Evolutionary conservation across 2,888 invertebrate species (phyloP).

Genomic region (Aplocera efformata): DNA sequence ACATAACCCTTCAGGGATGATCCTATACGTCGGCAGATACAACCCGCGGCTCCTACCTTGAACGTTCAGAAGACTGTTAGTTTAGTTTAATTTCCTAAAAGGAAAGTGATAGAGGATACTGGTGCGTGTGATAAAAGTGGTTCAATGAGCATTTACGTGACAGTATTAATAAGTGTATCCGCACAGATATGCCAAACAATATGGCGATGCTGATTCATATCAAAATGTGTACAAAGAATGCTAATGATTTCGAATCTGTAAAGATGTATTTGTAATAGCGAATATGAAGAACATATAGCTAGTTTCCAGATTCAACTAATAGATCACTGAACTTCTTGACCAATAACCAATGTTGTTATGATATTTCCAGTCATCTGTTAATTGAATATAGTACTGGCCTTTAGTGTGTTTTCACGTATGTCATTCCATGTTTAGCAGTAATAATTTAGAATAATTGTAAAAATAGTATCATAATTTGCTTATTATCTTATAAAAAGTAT

Average conservation of each 20-base stretch:
- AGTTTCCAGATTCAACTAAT: too few relatives aligned
- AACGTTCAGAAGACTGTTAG: slow-evolving; percentile 73
- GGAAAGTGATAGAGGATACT: slow-evolving; percentile 72
- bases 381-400: too few relatives aligned
- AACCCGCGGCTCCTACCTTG: slow-evolving; percentile 90
- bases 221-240: slow-evolving; percentile 57
- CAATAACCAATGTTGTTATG: too few relatives aligned
- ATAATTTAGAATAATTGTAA: slow-evolving; percentile 46
- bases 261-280: slow-evolving; percentile 43
- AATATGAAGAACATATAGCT: too few relatives aligned
- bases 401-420: slow-evolving; percentile 42
- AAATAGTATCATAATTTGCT: slow-evolving; percentile 9
- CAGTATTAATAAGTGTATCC: slow-evolving; percentile 71
- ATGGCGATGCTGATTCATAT: slow-evolving; percentile 48
- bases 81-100: slow-evolving; percentile 70
- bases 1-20: slow-evolving; percentile 95
- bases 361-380: too few relatives aligned
- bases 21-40: slow-evolving; percentile 92
- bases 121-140: slow-evolving; percentile 67
- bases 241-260: slow-evolving; percentile 43
- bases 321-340: too few relatives aligned
- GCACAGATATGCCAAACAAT: slow-evolving; percentile 42
- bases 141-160: slow-evolving; percentile 73
- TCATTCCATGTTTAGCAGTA: slow-evolving; percentile 46
- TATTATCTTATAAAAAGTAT: slow-evolving; percentile 33